Evolutionary conservation across 2,888 invertebrate species (phyloP).

Genomic region (Thereva unica): DNA sequence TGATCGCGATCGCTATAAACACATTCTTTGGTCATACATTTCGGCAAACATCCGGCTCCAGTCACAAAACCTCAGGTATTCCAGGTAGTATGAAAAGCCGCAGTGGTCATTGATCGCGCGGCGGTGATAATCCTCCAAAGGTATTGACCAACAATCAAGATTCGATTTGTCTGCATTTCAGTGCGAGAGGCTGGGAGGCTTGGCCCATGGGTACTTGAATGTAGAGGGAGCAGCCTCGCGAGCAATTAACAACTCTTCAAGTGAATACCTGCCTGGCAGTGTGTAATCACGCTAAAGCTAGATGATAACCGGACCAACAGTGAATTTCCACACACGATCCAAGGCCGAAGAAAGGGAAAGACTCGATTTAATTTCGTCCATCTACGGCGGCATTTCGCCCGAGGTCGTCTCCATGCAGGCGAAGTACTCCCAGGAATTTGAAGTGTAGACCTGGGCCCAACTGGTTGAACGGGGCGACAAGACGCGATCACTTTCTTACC

Average conservation of each 20-base stretch:
- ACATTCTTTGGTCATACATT: too few species aligned
- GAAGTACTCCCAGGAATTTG: constrained; percentile 10
- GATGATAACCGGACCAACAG: not conserved
- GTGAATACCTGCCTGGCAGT: not conserved
- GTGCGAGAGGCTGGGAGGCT: too few species aligned
- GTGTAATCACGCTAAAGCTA: not conserved
- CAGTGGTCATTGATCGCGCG: too few species aligned
- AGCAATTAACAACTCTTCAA: constrained; percentile 17
- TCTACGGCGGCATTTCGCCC: not conserved
- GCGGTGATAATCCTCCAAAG: too few species aligned
- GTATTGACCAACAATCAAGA: too few species aligned
- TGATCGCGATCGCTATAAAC: too few species aligned
- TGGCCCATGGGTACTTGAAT: not conserved
- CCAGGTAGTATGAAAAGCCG: too few species aligned
- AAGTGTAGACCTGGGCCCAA: not conserved
- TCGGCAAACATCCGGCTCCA: too few species aligned
- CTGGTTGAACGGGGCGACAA: constrained; percentile 13
- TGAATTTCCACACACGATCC: not conserved
- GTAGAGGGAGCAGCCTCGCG: not conserved
- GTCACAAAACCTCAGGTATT: too few species aligned
- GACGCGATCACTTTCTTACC: constrained; percentile 32
- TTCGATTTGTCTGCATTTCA: too few species aligned
- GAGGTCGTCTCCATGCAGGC: not conserved
- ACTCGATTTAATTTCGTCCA: constrained; percentile 25
- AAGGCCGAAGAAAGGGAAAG: constrained; percentile 44